Conservation (phyloP, 2,113 vertebrate genomes). For the Colinus virginianus region DNA sequence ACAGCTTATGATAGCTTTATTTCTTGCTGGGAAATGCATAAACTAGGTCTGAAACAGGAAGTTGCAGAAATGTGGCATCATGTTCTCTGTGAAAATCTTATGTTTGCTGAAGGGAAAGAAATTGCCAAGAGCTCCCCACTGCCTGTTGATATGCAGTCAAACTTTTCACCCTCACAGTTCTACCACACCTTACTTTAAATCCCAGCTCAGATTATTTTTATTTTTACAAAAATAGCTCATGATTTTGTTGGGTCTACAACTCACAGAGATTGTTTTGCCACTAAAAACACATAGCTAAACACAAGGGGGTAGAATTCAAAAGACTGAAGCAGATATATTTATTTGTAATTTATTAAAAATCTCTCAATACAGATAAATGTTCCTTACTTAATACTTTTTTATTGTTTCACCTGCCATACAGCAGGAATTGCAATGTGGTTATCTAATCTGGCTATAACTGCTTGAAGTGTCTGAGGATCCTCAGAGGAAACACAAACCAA, state of each 20-base stretch:
- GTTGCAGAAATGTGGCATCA: background rate
- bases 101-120: background rate
- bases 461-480: conserved; percentile 30
- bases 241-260: conserved; percentile 17
- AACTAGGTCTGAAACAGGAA: background rate
- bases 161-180: conserved; percentile 22
- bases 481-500: conserved; percentile 45
- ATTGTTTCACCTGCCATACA: conserved; percentile 76
- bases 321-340: conserved; percentile 59
- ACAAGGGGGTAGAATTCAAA: conserved; percentile 39
- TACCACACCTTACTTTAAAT: conserved; percentile 57
- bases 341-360: conserved; percentile 71
- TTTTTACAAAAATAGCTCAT: conserved; percentile 38
- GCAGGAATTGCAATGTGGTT: conserved; percentile 42
- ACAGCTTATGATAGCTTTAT: background rate
- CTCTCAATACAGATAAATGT: conserved; percentile 59
- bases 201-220: conserved; percentile 35
- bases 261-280: background rate
- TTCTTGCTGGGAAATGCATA: background rate
- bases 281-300: conserved; percentile 72
- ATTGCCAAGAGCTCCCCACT: conserved; percentile 18
- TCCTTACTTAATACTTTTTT: conserved; percentile 55
- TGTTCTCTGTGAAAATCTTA: background rate
- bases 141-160: background rate
- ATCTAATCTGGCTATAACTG: conserved; percentile 39